phyloP scores from a whole-genome alignment of 92 coral and sea anemone species.

The Porites lobata region DNA sequence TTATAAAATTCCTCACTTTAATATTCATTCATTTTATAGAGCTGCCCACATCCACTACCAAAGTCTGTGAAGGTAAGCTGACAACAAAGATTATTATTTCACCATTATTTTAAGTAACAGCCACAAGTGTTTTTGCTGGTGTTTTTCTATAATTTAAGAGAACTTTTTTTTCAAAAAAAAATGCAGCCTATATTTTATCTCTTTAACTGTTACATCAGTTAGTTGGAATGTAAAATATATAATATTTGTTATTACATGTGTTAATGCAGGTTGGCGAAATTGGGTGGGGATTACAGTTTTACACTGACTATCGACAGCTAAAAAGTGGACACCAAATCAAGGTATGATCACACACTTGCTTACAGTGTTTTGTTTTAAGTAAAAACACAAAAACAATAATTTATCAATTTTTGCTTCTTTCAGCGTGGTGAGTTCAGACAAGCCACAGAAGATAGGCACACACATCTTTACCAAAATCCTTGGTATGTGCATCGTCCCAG shows the following conservation, averaged over 20 bases:
- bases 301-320: conserved; percentile 69
- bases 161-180: too few relatives aligned
- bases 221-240: too few relatives aligned
- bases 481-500: conserved; percentile 69
- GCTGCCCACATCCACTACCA: conserved; percentile 90
- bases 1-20: neutral
- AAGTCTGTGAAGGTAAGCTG: conserved; percentile 81
- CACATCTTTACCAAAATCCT: conserved; percentile 98
- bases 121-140: too few relatives aligned
- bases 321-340: conserved; percentile 95
- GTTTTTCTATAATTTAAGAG: too few relatives aligned
- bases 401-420: neutral
- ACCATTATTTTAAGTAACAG: too few relatives aligned
- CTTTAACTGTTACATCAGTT: neutral
- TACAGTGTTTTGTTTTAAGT: too few relatives aligned
- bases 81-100: too few relatives aligned
- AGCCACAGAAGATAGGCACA: conserved; percentile 94
- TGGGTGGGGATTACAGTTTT: conserved; percentile 93
- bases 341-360: conserved; percentile 41
- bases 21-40: conserved; percentile 44
- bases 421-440: conserved; percentile 95
- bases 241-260: too few relatives aligned
- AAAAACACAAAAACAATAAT: too few relatives aligned
- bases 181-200: too few relatives aligned
- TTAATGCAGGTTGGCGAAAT: conserved; percentile 87